A percentile compares a stretch with the other conserved stretches of the same genome.
phyloP scores from a whole-genome alignment of 2,888 invertebrate genomes.

The Drosophila tripunctata region DNA sequence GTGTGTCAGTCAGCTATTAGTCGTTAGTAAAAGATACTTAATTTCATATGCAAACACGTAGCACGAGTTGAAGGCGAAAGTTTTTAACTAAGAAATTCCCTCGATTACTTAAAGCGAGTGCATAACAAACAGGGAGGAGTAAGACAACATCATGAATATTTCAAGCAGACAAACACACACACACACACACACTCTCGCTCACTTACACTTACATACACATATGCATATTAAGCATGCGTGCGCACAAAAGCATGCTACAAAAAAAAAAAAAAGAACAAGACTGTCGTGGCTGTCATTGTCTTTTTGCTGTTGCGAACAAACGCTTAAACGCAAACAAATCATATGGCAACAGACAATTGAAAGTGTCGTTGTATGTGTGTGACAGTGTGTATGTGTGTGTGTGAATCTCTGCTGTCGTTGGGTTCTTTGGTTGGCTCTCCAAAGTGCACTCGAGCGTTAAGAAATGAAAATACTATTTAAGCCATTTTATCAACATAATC shows the following conservation, averaged over 20 bases:
- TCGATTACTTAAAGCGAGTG: conserved; percentile 56
- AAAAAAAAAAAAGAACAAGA: conserved; percentile 31
- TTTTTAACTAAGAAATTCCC: conserved; percentile 50
- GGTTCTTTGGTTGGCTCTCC: conserved; percentile 35
- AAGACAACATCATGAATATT: conserved; percentile 68
- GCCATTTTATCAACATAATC: conserved; percentile 81
- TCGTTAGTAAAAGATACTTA: conserved; percentile 13
- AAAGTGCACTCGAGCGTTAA: conserved; percentile 78
- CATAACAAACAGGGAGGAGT: conserved; percentile 12
- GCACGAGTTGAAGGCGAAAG: conserved; percentile 16
- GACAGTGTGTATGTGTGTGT: conserved; percentile 17
- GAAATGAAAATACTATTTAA: conserved; percentile 80
- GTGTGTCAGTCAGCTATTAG: conserved; percentile 1
- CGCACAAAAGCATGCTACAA: conserved; percentile 41
- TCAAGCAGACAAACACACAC: conserved; percentile 38
- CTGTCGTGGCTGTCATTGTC: conserved; percentile 51
- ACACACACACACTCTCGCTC: neutral
- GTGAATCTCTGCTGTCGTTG: conserved; percentile 31
- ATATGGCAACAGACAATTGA: conserved; percentile 72
- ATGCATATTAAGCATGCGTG: conserved; percentile 29
- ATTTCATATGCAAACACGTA: conserved; percentile 51
- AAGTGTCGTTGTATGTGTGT: conserved; percentile 28
- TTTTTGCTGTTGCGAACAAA: conserved; percentile 50
- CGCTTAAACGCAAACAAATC: conserved; percentile 75
- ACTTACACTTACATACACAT: conserved; percentile 5